Conservation (phyloP, 1,140 invertebrate genomes). For the Octopus sinensis region DNA sequence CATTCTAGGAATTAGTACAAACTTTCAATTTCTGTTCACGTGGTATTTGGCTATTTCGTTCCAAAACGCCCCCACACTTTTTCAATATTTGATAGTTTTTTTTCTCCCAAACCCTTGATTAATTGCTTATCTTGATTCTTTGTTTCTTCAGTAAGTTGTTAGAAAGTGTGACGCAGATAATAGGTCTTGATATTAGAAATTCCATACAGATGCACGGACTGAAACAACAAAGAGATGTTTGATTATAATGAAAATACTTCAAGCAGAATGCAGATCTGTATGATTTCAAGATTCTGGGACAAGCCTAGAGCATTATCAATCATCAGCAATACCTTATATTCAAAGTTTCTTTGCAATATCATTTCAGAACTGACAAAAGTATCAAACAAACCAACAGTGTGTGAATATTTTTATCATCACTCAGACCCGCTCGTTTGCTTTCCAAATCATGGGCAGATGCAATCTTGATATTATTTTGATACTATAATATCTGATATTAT, state of each 20-base stretch:
- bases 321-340: constrained; percentile 8
- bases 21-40: constrained; percentile 1
- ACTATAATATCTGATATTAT: too few relatives aligned
- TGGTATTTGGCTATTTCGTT: constrained; percentile 3
- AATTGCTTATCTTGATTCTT: constrained; percentile 4
- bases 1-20: neutral
- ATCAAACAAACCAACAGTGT: neutral
- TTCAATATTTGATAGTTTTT: neutral
- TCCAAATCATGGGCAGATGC: constrained; percentile 3
- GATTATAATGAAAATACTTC: neutral
- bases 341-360: neutral
- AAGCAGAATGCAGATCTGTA: neutral
- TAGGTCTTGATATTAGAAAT: neutral
- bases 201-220: neutral
- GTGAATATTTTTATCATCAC: neutral
- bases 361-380: neutral
- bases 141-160: neutral
- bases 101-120: neutral
- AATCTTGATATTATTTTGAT: neutral
- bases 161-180: neutral
- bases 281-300: neutral
- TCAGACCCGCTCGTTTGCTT: neutral
- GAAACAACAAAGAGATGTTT: neutral
- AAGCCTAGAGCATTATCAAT: neutral
- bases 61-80: neutral